These are phyloP conservation scores for Molossus molossus DNA, from an alignment of 2,797 vertebrate species.

Conservation along the genomic window DNA sequence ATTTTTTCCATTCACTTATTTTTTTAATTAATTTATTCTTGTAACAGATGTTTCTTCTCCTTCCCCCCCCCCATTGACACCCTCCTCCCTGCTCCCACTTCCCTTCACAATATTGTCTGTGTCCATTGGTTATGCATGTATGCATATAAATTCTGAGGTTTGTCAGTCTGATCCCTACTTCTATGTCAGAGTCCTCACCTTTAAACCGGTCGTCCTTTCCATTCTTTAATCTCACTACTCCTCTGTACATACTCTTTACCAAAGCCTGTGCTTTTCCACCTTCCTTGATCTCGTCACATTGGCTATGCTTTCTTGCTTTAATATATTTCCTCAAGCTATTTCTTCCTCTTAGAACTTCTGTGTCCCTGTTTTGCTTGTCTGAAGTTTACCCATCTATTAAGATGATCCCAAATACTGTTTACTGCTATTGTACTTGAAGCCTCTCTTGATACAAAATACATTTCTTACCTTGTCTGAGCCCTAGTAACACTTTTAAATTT, in stretches of 20 bases:
- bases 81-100: too few species aligned
- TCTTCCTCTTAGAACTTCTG: neutral
- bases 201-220: neutral
- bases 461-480: conserved; percentile 27
- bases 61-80: too few species aligned
- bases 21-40: too few species aligned
- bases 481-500: neutral
- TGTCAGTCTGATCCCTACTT: too few species aligned
- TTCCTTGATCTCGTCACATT: neutral
- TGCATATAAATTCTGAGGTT: too few species aligned
- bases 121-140: too few species aligned
- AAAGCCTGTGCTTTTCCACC: neutral
- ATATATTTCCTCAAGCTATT: neutral
- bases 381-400: neutral
- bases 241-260: neutral
- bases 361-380: neutral
- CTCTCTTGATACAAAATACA: conserved; percentile 26
- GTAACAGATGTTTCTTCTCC: too few species aligned
- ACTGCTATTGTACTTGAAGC: neutral
- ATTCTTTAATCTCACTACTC: neutral
- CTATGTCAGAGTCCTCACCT: neutral
- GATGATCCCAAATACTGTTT: neutral
- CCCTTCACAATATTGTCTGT: too few species aligned
- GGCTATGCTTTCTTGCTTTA: neutral
- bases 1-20: too few species aligned